Evolutionary conservation across 2,113 vertebrate genomes (phyloP), one percentile per base, ranked within the genome.

Genomic region (Epinephelus cyanopodus): DNA sequence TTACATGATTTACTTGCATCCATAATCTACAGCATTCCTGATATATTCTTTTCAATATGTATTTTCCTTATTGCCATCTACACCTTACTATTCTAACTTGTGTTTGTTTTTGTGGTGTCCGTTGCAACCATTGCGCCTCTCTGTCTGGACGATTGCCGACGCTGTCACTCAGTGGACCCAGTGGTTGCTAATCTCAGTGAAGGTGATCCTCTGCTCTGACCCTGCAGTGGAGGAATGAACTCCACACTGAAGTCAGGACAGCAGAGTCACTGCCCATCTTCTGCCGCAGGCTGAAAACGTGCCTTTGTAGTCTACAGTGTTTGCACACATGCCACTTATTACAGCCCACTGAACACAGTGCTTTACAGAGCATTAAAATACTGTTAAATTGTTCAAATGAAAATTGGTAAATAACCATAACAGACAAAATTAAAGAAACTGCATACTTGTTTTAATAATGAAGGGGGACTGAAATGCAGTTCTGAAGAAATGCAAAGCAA

Each of bases 171-270:
- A 12, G 62, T 29, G 33, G 50, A 77, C 50, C 23, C 23, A 12
- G 52, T n/a, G 74, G 39, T 58, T 23, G 52, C 74, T 48, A 76
- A 56, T 73, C 50, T 54, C 67, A 70, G 17, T 73, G 56, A 61
- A n/a, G 42, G 71, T 12, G n/a, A 18, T 72, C 53, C 17, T 47
- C 25, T 48, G 70, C n/a, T 61, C 42, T 73, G 71, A 73, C 42
- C 56, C 70, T 1, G 2, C 53, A 18, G 53, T 57, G 9, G 33
- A 11, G 4, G n/a, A 42, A 45, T 18, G n/a, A 71, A 71, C 68
- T 39, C 48, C 68, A 56, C 33, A 39, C 21, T 71, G 33, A 56
- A 57, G 53, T 45, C 14, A 45, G n/a, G 37, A 45, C n/a, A 71
- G 21, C 68, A 58, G 33, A 25, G 39, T 45, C 39, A 19, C 37